phyloP scores from a whole-genome alignment of 2,797 vertebrate genomes.

The Chrosomus eos region DNA sequence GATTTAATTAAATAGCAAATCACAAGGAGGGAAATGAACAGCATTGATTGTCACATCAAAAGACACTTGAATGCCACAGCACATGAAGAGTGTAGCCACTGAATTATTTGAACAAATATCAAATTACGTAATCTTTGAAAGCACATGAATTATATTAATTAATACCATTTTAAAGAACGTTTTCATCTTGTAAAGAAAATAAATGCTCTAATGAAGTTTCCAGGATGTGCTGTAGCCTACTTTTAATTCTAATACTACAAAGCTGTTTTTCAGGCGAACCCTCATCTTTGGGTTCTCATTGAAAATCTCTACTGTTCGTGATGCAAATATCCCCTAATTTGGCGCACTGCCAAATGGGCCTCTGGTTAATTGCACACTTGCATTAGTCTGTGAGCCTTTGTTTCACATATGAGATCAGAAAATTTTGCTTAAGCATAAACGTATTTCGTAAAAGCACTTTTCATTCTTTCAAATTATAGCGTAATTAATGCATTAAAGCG shows the following conservation, averaged over 20 bases:
- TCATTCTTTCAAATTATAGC: background rate
- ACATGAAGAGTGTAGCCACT: background rate
- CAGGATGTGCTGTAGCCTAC: background rate
- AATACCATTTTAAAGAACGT: background rate
- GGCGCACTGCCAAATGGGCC: constrained; percentile 41
- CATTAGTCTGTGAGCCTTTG: constrained; percentile 40
- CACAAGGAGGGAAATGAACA: background rate
- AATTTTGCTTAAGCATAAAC: background rate
- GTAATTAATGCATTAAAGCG: background rate
- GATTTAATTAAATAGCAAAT: background rate
- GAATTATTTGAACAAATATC: background rate
- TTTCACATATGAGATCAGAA: constrained; percentile 28
- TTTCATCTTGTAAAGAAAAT: background rate
- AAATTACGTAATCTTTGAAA: background rate
- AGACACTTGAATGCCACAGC: background rate
- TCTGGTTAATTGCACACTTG: constrained; percentile 40
- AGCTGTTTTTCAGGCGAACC: background rate
- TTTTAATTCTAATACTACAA: constrained; percentile 1
- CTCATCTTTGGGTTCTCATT: background rate
- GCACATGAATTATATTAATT: background rate
- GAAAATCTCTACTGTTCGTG: background rate
- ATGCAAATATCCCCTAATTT: constrained; percentile 35
- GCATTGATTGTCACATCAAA: background rate
- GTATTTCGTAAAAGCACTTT: background rate
- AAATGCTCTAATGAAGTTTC: background rate